Evolutionary conservation across 2,113 vertebrate genomes (phyloP).

Genomic region (Campylomormyrus numenius): DNA sequence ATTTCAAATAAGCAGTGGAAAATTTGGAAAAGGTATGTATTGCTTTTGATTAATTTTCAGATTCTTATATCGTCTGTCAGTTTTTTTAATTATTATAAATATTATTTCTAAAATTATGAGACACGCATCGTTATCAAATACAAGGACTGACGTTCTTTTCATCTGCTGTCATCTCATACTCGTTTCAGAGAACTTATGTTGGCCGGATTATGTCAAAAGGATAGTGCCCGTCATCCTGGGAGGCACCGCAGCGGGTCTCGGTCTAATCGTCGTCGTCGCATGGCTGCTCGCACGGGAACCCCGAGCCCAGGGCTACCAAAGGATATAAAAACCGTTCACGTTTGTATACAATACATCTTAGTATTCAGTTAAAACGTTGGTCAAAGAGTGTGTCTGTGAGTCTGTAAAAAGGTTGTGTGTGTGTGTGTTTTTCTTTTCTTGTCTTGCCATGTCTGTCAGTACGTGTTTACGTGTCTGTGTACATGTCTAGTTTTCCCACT

Average conservation of each 20-base stretch:
- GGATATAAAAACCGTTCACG: slow-evolving; percentile 31
- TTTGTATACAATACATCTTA: background rate
- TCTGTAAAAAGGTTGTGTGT: background rate
- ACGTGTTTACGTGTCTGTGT: too few relatives aligned
- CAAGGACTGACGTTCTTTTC: background rate
- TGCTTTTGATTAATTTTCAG: background rate
- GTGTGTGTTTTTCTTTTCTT: too few relatives aligned
- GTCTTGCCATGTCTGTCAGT: background rate
- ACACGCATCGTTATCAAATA: background rate
- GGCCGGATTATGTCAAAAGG: slow-evolving; percentile 61
- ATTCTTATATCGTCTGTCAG: background rate
- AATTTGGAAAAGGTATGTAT: slow-evolving; percentile 69
- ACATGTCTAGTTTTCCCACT: background rate
- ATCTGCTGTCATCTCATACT: slow-evolving; percentile 18
- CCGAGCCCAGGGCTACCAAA: slow-evolving; percentile 58
- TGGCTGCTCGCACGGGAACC: slow-evolving; percentile 65
- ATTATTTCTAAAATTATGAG: background rate
- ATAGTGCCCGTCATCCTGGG: slow-evolving; percentile 58
- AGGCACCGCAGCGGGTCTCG: slow-evolving; percentile 53
- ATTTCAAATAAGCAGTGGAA: slow-evolving; percentile 56
- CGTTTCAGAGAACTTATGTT: slow-evolving; percentile 76
- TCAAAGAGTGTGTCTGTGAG: background rate
- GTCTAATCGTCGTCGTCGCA: slow-evolving; percentile 57
- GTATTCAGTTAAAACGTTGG: background rate
- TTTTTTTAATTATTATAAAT: background rate